These are phyloP conservation scores for Hoplostethus atlanticus DNA, from an alignment of 2,797 vertebrate genomes.

Conservation along the genomic window DNA sequence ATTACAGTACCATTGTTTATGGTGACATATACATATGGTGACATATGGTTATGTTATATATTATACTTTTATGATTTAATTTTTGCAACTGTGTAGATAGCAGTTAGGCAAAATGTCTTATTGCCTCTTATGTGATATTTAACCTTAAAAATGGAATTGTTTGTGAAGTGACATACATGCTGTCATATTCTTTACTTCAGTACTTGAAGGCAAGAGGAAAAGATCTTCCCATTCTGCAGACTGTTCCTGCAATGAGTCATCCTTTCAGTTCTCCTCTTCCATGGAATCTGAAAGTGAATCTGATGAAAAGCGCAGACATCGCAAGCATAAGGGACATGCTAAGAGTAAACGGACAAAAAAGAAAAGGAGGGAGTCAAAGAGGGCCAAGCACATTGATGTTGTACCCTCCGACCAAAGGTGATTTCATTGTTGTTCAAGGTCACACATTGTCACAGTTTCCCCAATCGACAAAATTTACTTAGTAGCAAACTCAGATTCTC, in stretches of 20 bases:
- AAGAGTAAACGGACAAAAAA: conserved; percentile 89
- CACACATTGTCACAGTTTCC: neutral
- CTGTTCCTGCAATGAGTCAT: conserved; percentile 84
- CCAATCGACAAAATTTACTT: no score
- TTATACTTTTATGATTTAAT: neutral
- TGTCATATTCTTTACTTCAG: conserved; percentile 70
- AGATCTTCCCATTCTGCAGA: conserved; percentile 84
- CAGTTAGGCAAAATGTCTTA: neutral
- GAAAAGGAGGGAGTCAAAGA: conserved; percentile 82
- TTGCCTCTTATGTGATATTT: neutral
- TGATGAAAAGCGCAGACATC: conserved; percentile 77
- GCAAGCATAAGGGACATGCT: conserved; percentile 84
- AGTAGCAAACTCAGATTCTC: no score
- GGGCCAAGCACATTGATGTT: conserved; percentile 73
- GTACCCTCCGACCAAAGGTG: conserved; percentile 81
- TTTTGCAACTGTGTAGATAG: neutral
- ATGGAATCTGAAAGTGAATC: conserved; percentile 87
- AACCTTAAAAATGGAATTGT: neutral
- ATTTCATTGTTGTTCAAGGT: conserved; percentile 29
- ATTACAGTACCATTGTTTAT: no score
- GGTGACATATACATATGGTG: no score
- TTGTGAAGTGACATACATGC: neutral
- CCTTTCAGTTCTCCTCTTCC: conserved; percentile 81
- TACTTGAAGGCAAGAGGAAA: conserved; percentile 90
- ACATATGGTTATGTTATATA: no score